Evolutionary conservation across 2,113 vertebrate species (phyloP).

Genomic region (Colossoma macropomum): DNA sequence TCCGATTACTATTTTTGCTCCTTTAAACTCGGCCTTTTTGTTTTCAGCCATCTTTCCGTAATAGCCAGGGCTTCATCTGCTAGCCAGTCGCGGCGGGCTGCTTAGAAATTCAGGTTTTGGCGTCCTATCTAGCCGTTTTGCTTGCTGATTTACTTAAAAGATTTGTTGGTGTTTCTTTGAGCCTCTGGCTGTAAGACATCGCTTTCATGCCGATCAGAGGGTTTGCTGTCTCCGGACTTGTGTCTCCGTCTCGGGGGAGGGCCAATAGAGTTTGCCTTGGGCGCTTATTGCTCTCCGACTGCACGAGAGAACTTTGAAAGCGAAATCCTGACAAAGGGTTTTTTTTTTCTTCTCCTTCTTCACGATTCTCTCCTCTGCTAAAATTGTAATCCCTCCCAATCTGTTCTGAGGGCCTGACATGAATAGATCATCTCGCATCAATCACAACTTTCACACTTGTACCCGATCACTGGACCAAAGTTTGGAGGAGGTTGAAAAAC

Average conservation of each 20-base stretch:
- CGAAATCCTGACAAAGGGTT: constrained; percentile 26
- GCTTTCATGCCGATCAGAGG: constrained; percentile 53
- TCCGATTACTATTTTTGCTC: constrained; percentile 11
- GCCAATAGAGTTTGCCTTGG: constrained; percentile 47
- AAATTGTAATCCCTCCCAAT: constrained; percentile 17
- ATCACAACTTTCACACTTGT: constrained; percentile 6
- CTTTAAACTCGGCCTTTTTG: neutral
- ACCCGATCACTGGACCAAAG: neutral
- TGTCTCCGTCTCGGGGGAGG: constrained; percentile 41
- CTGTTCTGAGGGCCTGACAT: constrained; percentile 24
- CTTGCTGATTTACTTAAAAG: constrained; percentile 50
- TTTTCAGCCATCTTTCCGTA: neutral
- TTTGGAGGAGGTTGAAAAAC: neutral
- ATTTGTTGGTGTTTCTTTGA: constrained; percentile 47
- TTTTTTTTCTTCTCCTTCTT: neutral
- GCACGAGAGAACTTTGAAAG: constrained; percentile 34
- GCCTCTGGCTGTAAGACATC: constrained; percentile 37
- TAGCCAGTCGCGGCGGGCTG: constrained; percentile 13
- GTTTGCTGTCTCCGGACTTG: constrained; percentile 43
- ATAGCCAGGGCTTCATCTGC: neutral
- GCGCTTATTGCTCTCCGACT: constrained; percentile 44
- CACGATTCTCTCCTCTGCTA: neutral
- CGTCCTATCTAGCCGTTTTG: constrained; percentile 25
- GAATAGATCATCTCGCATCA: constrained; percentile 29
- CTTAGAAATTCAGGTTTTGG: constrained; percentile 25